Evolutionary conservation across 2,797 vertebrate genomes (phyloP).

Genomic region (Helarctos malayanus): DNA sequence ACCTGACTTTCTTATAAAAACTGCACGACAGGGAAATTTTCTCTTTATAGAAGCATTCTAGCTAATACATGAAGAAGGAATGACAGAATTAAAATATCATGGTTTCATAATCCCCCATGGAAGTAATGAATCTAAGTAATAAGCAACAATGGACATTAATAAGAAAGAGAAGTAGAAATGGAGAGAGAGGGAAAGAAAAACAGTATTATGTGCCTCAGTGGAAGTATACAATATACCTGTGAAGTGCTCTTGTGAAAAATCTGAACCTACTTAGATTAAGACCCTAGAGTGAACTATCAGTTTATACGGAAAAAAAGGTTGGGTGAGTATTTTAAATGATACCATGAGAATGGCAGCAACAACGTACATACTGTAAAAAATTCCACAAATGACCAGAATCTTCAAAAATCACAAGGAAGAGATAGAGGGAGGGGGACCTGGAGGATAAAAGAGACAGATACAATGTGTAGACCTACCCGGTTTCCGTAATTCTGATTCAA

Average conservation of each 20-base stretch:
- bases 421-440: rapidly evolving
- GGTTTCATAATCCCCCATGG: background rate
- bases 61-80: background rate
- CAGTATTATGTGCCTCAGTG: background rate
- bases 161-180: background rate
- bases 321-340: background rate
- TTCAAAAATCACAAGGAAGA: background rate
- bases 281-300: background rate
- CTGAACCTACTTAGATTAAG: background rate
- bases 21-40: background rate
- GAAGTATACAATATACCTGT: background rate
- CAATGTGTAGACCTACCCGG: background rate
- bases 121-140: background rate
- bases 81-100: background rate
- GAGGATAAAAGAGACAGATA: background rate
- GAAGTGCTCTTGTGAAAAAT: background rate
- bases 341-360: background rate
- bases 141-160: background rate
- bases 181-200: background rate
- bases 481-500: background rate
- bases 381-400: background rate
- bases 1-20: background rate
- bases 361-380: background rate
- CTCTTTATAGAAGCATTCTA: background rate
- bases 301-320: background rate